Base-by-base conservation (phyloP, 2,888 invertebrate genomes). In the Gisinianus flammeolus region DNA sequence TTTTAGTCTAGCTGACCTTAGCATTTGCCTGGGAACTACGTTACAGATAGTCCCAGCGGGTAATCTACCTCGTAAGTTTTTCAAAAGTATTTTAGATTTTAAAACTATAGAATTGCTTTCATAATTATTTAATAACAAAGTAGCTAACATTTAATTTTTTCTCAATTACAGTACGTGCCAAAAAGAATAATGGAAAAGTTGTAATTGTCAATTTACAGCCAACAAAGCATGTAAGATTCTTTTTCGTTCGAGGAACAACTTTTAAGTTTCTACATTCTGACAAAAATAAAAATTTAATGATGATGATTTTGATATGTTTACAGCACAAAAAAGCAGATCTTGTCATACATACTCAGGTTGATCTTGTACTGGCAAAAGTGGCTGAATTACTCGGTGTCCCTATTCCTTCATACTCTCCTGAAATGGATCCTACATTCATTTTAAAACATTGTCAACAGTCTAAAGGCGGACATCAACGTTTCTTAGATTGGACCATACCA, bases 11-110 rank as follows among this genome's bases (percentile, higher is more conserved):
- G 94, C 97, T 78, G 97, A 98, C 88, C 87, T 99, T 73, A 95
- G 95, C 87, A 92, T 99, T 85, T 95, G 96, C 85, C 89, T 99
- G 81, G 99, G 99, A 44, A 97, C 98, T n/a, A 97, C 98, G 5
- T 89, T 99, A 73, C 98, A 99, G 90, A 99, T 99, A 84, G 90
- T 96, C 82, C 99, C 99, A 58, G 97, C 97, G 88, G 98, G 97
- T 19, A 95, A 94, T 87, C 89, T 98, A 83, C 98, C 98, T 3
- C 19, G 12, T 12, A 44, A 44, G 19, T n/a, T n/a, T n/a, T n/a
- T n/a, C n/a, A n/a, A n/a, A n/a, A n/a, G n/a, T n/a, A n/a, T n/a
- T n/a, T n/a, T n/a, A n/a, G n/a, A n/a, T n/a, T n/a, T n/a, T n/a
- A n/a, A 44, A 44, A 44, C 44, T 44, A 16, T 44, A 44, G 16